Conservation (phyloP, 1,140 invertebrate species). For the Drosophila nebulosa region DNA sequence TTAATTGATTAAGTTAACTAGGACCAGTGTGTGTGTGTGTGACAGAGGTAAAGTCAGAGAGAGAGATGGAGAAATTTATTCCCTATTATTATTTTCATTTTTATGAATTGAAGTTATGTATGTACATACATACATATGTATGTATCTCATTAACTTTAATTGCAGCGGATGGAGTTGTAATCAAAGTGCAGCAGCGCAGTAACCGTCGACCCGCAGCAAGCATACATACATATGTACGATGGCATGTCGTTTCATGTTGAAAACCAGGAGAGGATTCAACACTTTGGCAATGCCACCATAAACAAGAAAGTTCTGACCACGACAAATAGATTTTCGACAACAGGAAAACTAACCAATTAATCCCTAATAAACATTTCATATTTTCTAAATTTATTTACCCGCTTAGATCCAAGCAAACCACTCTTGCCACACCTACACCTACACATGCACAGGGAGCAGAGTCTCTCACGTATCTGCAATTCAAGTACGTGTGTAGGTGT, state of each 20-base stretch:
- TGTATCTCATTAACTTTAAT: slow-evolving; percentile 73
- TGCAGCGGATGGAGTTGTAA: slow-evolving; percentile 38
- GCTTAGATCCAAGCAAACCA: background rate
- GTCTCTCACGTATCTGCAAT: background rate
- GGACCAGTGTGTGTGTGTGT: background rate
- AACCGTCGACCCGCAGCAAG: background rate
- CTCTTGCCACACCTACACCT: slow-evolving; percentile 22
- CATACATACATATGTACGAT: background rate
- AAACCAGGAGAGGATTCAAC: too few species aligned
- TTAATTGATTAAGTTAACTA: slow-evolving; percentile 47
- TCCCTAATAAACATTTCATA: too few species aligned
- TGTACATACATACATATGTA: too few species aligned
- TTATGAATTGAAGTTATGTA: slow-evolving; percentile 58
- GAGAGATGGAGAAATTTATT: slow-evolving; percentile 11
- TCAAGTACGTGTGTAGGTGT: slow-evolving; percentile 22
- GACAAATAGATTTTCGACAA: too few species aligned
- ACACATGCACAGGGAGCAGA: slow-evolving; percentile 1
- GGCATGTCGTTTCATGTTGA: too few species aligned
- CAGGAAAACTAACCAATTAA: too few species aligned
- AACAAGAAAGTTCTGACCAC: too few species aligned
- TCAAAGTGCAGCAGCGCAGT: slow-evolving; percentile 30
- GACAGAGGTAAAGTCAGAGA: background rate
- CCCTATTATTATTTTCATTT: slow-evolving; percentile 47
- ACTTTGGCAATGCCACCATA: too few species aligned
- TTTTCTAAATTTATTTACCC: too few species aligned